phyloP scores from a whole-genome alignment of 1,140 invertebrate genomes.

The Pseudachorutes palmiensis region DNA sequence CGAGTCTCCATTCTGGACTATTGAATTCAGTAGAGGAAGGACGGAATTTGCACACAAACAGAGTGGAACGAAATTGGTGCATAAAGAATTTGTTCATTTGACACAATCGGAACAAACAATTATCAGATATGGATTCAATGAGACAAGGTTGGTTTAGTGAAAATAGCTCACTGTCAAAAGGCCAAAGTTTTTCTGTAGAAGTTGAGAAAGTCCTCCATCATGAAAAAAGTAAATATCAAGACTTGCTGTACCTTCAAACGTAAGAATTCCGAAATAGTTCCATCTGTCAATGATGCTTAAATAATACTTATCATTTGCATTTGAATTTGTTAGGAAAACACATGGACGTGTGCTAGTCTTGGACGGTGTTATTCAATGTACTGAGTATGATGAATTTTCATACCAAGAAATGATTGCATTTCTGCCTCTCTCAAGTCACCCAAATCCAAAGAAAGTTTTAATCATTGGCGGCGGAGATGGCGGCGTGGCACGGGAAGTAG shows the following conservation, averaged over 20 bases:
- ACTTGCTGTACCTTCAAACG: constrained; percentile 83
- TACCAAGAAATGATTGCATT: constrained; percentile 99
- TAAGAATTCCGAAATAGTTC: too few relatives aligned
- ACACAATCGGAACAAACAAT: too few relatives aligned
- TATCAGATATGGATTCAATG: constrained; percentile 59
- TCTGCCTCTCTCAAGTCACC: constrained; percentile 82
- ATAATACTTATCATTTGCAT: constrained; percentile 17
- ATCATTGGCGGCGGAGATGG: constrained; percentile 93
- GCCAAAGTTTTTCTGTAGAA: constrained; percentile 79
- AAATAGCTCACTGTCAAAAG: constrained; percentile 80
- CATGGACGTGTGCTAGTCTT: constrained; percentile 83
- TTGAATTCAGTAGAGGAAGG: too few relatives aligned
- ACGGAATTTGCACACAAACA: too few relatives aligned
- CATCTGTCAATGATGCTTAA: neutral
- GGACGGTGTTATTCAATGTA: constrained; percentile 97
- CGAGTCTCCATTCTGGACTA: too few relatives aligned
- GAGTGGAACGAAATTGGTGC: too few relatives aligned
- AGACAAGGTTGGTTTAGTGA: constrained; percentile 86
- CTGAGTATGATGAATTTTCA: constrained; percentile 90
- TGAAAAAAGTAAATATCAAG: constrained; percentile 79
- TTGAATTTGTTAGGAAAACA: constrained; percentile 55
- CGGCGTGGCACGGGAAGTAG: constrained; percentile 89
- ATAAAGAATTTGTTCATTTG: too few relatives aligned
- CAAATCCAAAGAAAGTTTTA: constrained; percentile 75
- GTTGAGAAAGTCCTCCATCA: constrained; percentile 72